Evolutionary conservation across 2,113 vertebrate genomes (phyloP), one percentile per base, ranked within the genome.

Genomic region (Oplegnathus fasciatus): DNA sequence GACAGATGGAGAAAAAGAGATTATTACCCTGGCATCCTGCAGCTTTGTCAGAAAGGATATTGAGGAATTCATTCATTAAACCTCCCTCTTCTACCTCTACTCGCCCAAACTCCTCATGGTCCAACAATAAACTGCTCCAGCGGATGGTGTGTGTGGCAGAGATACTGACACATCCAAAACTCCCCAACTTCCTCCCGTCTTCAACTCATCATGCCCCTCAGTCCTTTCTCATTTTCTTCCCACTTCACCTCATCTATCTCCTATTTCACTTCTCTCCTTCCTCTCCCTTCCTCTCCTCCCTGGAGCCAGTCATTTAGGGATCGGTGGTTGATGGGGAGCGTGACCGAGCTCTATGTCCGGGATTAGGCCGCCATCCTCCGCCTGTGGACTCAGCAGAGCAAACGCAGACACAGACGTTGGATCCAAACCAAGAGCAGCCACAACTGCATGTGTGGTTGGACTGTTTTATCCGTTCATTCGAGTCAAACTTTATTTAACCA

Each of bases 41-140:
- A 83, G 83, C 66, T 91, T 78, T 95, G 88, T 86, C 93, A 67
- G 94, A 91, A 92, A 86, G 44, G 74, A 90, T 80, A 94, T 90
- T 92, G 92, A 92, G 90, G 85, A 96, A 96, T 77, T 60, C 2
- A 71, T 71, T 95, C 73, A 95, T 89, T 92, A 93, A 94, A 74
- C 69, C 32, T 71, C 24, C 32, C 37, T 75, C n/a, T 24, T 78
- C 46, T 54, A 54, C 61, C 61, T 82, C 14, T 26, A 66, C 60
- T 75, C 2, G 2, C 22, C 48, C 22, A 13, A 80, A 75, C 15
- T 67, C 44, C 94, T 93, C 86, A 96, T 91, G 88, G 89, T 93
- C 86, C 85, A 94, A 60, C 92, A 94, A 91, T 89, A 88, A 93
- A 83, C 93, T 32, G 24, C 52, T 77, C 82, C 84, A 44, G 50